Evolutionary conservation across 2,797 vertebrate species (phyloP).

Genomic region (Acanthurus tractus): DNA sequence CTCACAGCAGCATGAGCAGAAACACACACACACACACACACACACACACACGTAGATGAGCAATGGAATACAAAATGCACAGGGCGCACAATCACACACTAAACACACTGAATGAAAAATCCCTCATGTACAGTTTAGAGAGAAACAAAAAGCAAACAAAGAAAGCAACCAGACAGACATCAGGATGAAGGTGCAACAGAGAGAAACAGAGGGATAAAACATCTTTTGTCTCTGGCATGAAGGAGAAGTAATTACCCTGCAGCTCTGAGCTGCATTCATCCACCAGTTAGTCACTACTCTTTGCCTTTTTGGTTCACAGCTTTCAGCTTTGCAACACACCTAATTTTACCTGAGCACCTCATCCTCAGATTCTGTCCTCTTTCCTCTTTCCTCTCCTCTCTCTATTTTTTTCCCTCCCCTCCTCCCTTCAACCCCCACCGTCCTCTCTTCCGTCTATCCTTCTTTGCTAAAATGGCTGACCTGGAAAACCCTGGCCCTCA

Average conservation of each 20-base stretch:
- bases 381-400: conserved; percentile 1
- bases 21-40: conserved; percentile 45
- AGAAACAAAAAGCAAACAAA: conserved; percentile 65
- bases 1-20: conserved; percentile 63
- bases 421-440: conserved; percentile 32
- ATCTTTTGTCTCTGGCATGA: conserved; percentile 73
- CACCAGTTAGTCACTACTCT: conserved; percentile 56
- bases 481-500: conserved; percentile 81
- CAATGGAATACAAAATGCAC: conserved; percentile 40
- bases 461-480: conserved; percentile 83
- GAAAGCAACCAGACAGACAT: conserved; percentile 53
- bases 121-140: conserved; percentile 60
- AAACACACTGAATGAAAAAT: conserved; percentile 46
- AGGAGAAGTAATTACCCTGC: conserved; percentile 75
- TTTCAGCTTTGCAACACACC: conserved; percentile 19
- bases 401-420: conserved; percentile 5
- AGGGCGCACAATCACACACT: conserved; percentile 15
- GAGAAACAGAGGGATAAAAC: conserved; percentile 53
- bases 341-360: conserved; percentile 58
- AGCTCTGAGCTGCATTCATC: conserved; percentile 58
- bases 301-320: conserved; percentile 20
- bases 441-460: conserved; percentile 66
- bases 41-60: conserved; percentile 50
- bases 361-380: conserved; percentile 18
- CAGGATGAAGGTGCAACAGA: conserved; percentile 61